Conservation (phyloP, 1,140 invertebrate species). For the Arctopsyche grandis region DNA sequence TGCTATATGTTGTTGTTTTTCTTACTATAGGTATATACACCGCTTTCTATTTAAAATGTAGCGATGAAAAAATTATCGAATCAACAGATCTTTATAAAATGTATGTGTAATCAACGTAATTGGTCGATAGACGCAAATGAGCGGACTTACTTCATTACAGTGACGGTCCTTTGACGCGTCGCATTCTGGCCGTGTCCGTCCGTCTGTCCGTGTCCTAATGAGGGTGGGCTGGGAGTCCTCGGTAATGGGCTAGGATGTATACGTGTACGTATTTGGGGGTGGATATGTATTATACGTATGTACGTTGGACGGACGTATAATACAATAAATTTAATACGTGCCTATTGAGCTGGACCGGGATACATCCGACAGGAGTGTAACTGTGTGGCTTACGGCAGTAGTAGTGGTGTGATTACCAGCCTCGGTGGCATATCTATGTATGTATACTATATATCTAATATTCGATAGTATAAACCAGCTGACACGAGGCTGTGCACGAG, state of each 20-base stretch:
- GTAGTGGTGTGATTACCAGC: background rate
- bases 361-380: constrained; percentile 23
- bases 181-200: background rate
- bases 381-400: constrained; percentile 30
- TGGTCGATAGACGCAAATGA: background rate
- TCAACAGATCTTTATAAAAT: too few relatives aligned
- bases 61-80: too few relatives aligned
- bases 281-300: background rate
- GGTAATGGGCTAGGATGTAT: background rate
- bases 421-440: background rate
- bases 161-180: background rate
- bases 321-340: constrained; percentile 40
- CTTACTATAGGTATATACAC: too few relatives aligned
- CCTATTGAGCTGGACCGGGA: constrained; percentile 28
- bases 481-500: too few relatives aligned
- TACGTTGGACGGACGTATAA: constrained; percentile 6
- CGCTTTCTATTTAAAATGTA: too few relatives aligned
- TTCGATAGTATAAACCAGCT: too few relatives aligned
- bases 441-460: too few relatives aligned
- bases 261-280: background rate
- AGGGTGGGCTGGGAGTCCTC: background rate
- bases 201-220: background rate
- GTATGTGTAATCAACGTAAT: too few relatives aligned
- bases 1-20: too few relatives aligned
- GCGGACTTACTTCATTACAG: background rate